Percentiles rank a stretch among this genome's conserved stretches.
Conservation (phyloP, 2,113 vertebrate species). For the Sander vitreus region DNA sequence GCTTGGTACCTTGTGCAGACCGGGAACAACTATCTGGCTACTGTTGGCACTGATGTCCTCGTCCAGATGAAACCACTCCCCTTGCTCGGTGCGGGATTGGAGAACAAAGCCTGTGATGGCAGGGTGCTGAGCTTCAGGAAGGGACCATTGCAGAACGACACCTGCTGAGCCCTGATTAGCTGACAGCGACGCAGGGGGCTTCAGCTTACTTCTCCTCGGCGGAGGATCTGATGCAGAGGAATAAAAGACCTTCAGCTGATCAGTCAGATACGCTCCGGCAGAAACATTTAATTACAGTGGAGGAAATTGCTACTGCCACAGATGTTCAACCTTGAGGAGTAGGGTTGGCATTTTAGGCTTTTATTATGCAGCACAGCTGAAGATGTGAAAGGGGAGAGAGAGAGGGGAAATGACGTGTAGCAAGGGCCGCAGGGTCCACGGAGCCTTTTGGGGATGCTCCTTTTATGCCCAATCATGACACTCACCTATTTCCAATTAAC, state of each 20-base stretch:
- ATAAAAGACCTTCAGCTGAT: slow-evolving; percentile 47
- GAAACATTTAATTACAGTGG: slow-evolving; percentile 50
- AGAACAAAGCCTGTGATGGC: slow-evolving; percentile 87
- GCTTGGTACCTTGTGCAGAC: slow-evolving; percentile 90
- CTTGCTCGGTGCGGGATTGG: slow-evolving; percentile 86
- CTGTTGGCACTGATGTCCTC: slow-evolving; percentile 85
- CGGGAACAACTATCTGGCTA: slow-evolving; percentile 88
- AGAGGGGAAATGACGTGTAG: too few relatives aligned
- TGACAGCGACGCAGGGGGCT: slow-evolving; percentile 85
- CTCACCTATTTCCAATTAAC: too few relatives aligned
- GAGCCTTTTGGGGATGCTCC: too few relatives aligned
- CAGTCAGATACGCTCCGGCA: slow-evolving; percentile 17
- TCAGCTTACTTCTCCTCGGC: slow-evolving; percentile 73
- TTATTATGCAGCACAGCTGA: too few relatives aligned
- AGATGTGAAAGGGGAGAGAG: too few relatives aligned
- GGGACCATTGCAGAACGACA: slow-evolving; percentile 89
- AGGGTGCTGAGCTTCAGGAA: slow-evolving; percentile 77
- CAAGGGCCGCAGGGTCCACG: too few relatives aligned
- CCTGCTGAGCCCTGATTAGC: slow-evolving; percentile 86
- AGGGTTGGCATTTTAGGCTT: background rate
- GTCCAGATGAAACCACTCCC: slow-evolving; percentile 90
- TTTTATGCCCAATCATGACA: too few relatives aligned
- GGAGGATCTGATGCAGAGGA: slow-evolving; percentile 78
- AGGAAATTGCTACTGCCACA: slow-evolving; percentile 37
- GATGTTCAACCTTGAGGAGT: slow-evolving; percentile 43